Base-by-base conservation (phyloP, 2,113 vertebrate genomes). In the Larimichthys polyactis region DNA sequence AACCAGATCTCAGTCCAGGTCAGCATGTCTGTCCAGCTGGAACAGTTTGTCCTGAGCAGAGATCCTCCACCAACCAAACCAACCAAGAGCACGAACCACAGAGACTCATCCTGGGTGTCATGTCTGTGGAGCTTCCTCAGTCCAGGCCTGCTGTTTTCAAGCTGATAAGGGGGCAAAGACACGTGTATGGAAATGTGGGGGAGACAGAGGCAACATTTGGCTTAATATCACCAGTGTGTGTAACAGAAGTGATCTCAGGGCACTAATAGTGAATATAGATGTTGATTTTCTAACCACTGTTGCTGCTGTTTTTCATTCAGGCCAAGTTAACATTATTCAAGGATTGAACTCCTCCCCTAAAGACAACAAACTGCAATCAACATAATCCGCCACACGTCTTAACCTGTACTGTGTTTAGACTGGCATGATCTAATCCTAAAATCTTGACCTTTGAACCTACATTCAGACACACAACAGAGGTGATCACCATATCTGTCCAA, bases 391-490 rank as follows among this genome's bases (percentile, higher is more conserved):
- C 7, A 22, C 11, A 6, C 3, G 32, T 36, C 32, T 32, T 24
- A 32, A 16, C 11, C 22, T 12, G 2, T 66, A 36, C 32, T 36
- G 32, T 36, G 17, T 58, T 11, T 52, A 22, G 2, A 11, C 5
- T 40, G 10, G 70, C 3, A 0, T 44, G 46, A 75, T 74, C 55
- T 68, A 68, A 81, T 78, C 72, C 36, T 29, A 40, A 72, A 84
- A 67, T 63, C 51, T 40, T 36, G 65, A 75, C 63, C 65, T 79
- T 84, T 87, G 71, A 54, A 83, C 82, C 7, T 15, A 48, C 22
- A 52, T 29, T 48, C n/a, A 59, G 54, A 51, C 40, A 22, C 22
- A 20, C 32, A 58, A 3, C 62, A 65, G 15, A 36, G 15, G 29
- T 36, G 11, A 65, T 76, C 51, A 22, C 10, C 12, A 17, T 73